Conservation (phyloP, 2,113 vertebrate genomes). For the Tragelaphus scriptus region DNA sequence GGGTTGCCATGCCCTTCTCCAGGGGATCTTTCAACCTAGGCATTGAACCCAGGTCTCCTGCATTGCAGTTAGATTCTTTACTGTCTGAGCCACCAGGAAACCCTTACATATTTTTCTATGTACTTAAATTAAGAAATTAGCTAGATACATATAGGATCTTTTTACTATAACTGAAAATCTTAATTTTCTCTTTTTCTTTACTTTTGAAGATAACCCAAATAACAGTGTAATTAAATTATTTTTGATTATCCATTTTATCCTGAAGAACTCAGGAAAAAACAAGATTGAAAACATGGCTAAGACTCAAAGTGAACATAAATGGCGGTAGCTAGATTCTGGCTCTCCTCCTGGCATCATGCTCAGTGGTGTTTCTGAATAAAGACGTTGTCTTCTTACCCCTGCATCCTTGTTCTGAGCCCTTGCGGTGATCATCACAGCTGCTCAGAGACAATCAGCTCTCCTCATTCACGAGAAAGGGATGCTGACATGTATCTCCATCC, state of each 20-base stretch:
- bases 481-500: not conserved
- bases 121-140: conserved; percentile 20
- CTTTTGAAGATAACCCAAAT: not conserved
- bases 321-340: not conserved
- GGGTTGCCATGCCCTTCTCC: not conserved
- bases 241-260: not conserved
- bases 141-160: not conserved
- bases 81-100: not conserved
- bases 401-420: not conserved
- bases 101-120: not conserved
- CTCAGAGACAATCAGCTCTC: not conserved
- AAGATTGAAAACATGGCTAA: not conserved
- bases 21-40: not conserved
- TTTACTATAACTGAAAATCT: not conserved
- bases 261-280: not conserved
- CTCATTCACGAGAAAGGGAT: not conserved
- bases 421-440: not conserved
- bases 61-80: not conserved
- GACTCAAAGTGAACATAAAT: not conserved
- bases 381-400: not conserved
- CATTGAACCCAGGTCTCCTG: not conserved
- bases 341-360: not conserved
- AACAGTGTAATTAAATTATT: not conserved
- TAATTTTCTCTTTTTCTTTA: not conserved
- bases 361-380: not conserved